Base-by-base conservation (phyloP, 2,113 vertebrate species). In the Leucopternis melanops region DNA sequence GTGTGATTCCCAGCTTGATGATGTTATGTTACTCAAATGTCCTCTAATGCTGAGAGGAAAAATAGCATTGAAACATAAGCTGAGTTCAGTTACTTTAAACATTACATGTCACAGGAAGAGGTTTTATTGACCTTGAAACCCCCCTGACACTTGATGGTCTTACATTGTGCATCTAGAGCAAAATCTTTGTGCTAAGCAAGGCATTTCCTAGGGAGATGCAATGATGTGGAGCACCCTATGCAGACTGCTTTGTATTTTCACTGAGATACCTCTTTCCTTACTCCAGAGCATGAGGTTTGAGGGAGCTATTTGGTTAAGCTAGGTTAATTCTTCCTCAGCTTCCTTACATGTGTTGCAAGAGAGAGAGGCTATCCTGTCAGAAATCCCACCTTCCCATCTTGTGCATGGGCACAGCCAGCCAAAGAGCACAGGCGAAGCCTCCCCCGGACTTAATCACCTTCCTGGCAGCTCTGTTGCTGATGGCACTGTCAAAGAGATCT, bases 51-150 rank as follows among this genome's bases (percentile, higher is more conserved):
- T 90, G 66, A 82, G 59, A 95, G 59, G 97, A 90, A 97, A 96
- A 93, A 94, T 93, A 90, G 38, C 65, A 69, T 16, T 89, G 87
- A 97, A 95, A 96, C 47, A 42, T 87, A 86, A 94, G 45, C 57
- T 78, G 44, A 74, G 34, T 92, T 97, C 77, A 95, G 75, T 95
- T 91, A 69, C 80, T 59, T 92, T 88, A 94, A 95, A 94, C 94
- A 83, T 77, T 78, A 65, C 71, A 93, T 91, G 47, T 58, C 77
- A 92, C 61, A 87, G 86, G 73, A 92, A 96, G 88, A 86, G n/a
- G 31, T 85, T 63, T 92, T 94, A 90, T 90, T 95, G 85, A 92
- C 81, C 91, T 67, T 88, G 80, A 88, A 94, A 63, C n/a, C 63
- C 78, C 31, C 34, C 59, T 47, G 74, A 80, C 63, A 88, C 63